A percentile compares a stretch with the other conserved stretches of the same genome.
Conservation (phyloP, 2,113 vertebrate species). For the Parotia lawesii region DNA sequence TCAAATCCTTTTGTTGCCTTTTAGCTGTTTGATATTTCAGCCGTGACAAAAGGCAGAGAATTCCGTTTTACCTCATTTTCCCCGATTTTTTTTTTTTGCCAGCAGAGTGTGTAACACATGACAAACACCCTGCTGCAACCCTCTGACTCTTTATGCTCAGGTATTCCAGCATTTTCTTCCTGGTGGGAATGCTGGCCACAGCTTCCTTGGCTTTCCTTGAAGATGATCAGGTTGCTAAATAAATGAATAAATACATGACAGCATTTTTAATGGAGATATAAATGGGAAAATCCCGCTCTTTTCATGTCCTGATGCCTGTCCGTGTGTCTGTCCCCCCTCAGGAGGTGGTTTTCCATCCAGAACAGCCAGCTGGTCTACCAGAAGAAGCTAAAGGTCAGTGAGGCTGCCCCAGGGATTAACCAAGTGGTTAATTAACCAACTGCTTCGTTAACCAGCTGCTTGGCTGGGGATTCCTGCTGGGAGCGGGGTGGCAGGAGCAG, state of each 20-base stretch:
- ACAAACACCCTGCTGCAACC: background rate
- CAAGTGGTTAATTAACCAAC: background rate
- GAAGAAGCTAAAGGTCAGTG: slow-evolving; percentile 92
- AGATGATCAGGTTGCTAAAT: background rate
- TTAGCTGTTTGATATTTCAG: background rate
- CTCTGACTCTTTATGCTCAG: background rate
- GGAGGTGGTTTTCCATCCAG: slow-evolving; percentile 99
- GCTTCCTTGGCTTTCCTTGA: background rate
- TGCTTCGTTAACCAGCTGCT: background rate
- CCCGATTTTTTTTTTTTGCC: background rate
- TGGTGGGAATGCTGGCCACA: background rate
- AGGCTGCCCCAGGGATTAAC: background rate
- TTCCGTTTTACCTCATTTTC: background rate
- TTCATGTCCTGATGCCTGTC: background rate
- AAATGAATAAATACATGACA: background rate
- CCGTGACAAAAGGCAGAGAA: background rate
- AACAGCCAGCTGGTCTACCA: slow-evolving; percentile 99
- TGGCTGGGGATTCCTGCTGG: background rate
- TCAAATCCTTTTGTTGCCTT: background rate
- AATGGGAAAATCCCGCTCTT: background rate
- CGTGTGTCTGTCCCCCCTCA: slow-evolving; percentile 35
- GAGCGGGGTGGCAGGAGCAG: background rate
- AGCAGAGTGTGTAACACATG: no score
- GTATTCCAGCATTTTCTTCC: background rate
- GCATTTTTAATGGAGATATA: background rate